Evolutionary conservation across 1,140 invertebrate species (phyloP), one percentile per base, ranked within the genome.

Genomic region (Cyclargus thomasi): DNA sequence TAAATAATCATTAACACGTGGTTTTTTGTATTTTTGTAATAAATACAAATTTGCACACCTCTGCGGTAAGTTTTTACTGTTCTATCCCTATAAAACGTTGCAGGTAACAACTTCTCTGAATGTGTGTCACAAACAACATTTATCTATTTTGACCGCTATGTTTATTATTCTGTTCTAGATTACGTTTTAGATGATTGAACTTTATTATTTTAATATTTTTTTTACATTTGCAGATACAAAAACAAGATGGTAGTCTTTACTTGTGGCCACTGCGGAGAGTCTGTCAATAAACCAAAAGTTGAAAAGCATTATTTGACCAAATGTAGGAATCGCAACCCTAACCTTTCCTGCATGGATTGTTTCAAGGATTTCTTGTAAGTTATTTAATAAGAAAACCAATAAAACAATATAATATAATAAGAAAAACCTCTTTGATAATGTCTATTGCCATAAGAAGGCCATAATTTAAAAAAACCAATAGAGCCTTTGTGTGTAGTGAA

Each of bases 341-440:
- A 90, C 76, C 87, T 98, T 17, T 94, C 94, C 1, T 99, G 97
- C 86, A 95, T 98, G 76, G 97, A 99, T 82, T 99, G 97, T 88
- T 94, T 95, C 7, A 97, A 97, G 88, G 96, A 97, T 90, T 97
- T 96, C 90, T 85, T 92, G 95, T 96, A 91, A 92, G 87, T 91
- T 77, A 78, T 39, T 36, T 62, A 23, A 53, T 23, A 55, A 47
- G 36, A 47, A 47, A 47, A 29, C 29, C 8, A 29, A 3, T 3
- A n/a, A n/a, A n/a, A n/a, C n/a, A n/a, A n/a, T n/a, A n/a, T n/a
- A n/a, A n/a, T n/a, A n/a, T n/a, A n/a, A n/a, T n/a, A n/a, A n/a
- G n/a, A n/a, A n/a, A n/a, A n/a, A n/a, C n/a, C n/a, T n/a, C n/a
- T n/a, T n/a, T n/a, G n/a, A n/a, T n/a, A n/a, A n/a, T n/a, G n/a